These are phyloP conservation scores for Calliopsis andreniformis DNA, from an alignment of 1,140 invertebrate genomes.

Conservation along the genomic window DNA sequence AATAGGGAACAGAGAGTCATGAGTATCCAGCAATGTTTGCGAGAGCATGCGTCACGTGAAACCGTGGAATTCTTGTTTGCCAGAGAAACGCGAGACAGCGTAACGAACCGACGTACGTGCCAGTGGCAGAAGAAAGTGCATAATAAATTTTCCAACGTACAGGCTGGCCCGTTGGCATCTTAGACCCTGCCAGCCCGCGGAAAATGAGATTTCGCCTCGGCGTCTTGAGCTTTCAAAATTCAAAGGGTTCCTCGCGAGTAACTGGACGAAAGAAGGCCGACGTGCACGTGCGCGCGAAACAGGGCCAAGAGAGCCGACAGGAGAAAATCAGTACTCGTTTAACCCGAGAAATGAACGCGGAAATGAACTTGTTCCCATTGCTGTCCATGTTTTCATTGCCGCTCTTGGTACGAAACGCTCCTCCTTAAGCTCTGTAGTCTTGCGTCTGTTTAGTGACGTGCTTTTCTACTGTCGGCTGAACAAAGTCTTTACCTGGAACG, in stretches of 20 bases:
- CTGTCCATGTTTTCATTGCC: slow-evolving; percentile 12
- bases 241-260: slow-evolving; percentile 39
- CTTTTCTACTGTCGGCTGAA: too few relatives aligned
- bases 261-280: background rate
- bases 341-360: slow-evolving; percentile 10
- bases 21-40: too few relatives aligned
- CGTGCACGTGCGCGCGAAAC: background rate
- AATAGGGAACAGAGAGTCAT: too few relatives aligned
- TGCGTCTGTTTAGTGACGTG: too few relatives aligned
- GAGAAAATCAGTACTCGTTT: slow-evolving; percentile 56
- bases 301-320: slow-evolving; percentile 13
- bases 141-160: slow-evolving; percentile 51
- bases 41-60: background rate
- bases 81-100: slow-evolving; percentile 2
- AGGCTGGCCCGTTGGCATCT: slow-evolving; percentile 11
- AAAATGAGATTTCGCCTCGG: slow-evolving; percentile 59
- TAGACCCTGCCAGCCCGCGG: background rate
- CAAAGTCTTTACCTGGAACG: too few relatives aligned
- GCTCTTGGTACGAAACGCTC: background rate
- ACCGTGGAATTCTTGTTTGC: background rate
- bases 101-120: slow-evolving; percentile 17
- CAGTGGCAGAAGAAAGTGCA: slow-evolving; percentile 40
- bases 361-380: slow-evolving; percentile 4
- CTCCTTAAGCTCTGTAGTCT: background rate
- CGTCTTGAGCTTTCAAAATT: slow-evolving; percentile 55